These are phyloP conservation scores for Gorsachius magnificus DNA, from an alignment of 2,797 vertebrate genomes.

Conservation along the genomic window DNA sequence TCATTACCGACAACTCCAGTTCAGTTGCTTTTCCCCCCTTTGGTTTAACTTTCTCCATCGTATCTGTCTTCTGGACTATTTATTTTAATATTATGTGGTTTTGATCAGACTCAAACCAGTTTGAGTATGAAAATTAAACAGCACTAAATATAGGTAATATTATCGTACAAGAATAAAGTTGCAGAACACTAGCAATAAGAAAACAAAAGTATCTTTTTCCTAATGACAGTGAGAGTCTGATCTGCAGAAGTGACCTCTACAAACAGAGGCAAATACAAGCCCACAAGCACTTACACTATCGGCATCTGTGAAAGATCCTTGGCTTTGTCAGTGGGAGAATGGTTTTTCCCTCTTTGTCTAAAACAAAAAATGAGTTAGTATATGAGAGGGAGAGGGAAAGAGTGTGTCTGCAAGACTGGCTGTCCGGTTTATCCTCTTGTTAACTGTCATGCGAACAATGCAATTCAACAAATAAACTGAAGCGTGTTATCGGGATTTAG, in stretches of 20 bases:
- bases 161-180: background rate
- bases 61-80: background rate
- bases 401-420: background rate
- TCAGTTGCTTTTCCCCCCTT: background rate
- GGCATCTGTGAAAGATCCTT: background rate
- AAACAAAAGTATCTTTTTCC: background rate
- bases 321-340: background rate
- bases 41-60: background rate
- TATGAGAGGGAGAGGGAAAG: background rate
- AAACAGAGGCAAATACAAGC: background rate
- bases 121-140: background rate
- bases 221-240: background rate
- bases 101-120: background rate
- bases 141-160: background rate
- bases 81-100: background rate
- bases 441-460: accelerated
- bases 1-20: background rate
- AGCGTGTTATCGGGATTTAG: background rate
- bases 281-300: background rate
- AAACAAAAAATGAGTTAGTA: background rate
- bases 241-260: background rate
- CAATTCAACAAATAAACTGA: background rate
- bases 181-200: background rate
- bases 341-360: background rate
- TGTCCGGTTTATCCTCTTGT: background rate